Percentiles rank a stretch among this genome's conserved stretches.
Evolutionary conservation across 2,797 vertebrate species (phyloP).

Genomic region (Sphaeramia orbicularis): DNA sequence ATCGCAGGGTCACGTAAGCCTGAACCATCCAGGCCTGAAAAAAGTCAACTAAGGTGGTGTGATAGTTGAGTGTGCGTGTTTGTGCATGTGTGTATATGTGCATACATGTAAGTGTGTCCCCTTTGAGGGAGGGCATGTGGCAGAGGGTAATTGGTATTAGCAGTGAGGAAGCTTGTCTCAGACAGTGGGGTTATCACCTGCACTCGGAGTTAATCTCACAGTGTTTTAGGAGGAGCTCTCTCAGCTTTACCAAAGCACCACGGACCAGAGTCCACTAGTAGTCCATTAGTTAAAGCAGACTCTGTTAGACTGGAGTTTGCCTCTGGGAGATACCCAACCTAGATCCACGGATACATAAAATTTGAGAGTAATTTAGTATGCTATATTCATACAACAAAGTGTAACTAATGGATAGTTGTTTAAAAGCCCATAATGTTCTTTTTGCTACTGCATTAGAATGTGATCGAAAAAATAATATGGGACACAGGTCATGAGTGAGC

Average conservation of each 20-base stretch:
- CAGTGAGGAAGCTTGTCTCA: slow-evolving; percentile 57
- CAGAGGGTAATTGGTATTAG: slow-evolving; percentile 75
- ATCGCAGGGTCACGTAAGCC: slow-evolving; percentile 53
- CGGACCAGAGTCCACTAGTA: slow-evolving; percentile 25
- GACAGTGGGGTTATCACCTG: slow-evolving; percentile 74
- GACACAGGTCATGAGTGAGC: no score
- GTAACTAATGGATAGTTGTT: no score
- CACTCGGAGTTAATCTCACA: slow-evolving; percentile 65
- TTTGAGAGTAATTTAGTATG: slow-evolving; percentile 9
- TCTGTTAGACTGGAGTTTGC: slow-evolving; percentile 24
- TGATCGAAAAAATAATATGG: no score
- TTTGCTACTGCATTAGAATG: no score
- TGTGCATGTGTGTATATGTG: slow-evolving; percentile 6
- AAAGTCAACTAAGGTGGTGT: slow-evolving; percentile 47
- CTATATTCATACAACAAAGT: not conserved
- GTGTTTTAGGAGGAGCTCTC: slow-evolving; percentile 37
- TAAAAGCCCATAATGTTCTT: no score
- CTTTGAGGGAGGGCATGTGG: slow-evolving; percentile 47
- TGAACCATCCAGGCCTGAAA: slow-evolving; percentile 59
- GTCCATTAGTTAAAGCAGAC: slow-evolving; percentile 43
- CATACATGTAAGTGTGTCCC: slow-evolving; percentile 44
- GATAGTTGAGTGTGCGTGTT: slow-evolving; percentile 25
- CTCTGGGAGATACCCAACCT: slow-evolving; percentile 9
- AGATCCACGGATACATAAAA: slow-evolving; percentile 16
- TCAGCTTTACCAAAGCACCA: slow-evolving; percentile 30